Base-by-base conservation (phyloP, 1,140 invertebrate species). In the Mya arenaria region DNA sequence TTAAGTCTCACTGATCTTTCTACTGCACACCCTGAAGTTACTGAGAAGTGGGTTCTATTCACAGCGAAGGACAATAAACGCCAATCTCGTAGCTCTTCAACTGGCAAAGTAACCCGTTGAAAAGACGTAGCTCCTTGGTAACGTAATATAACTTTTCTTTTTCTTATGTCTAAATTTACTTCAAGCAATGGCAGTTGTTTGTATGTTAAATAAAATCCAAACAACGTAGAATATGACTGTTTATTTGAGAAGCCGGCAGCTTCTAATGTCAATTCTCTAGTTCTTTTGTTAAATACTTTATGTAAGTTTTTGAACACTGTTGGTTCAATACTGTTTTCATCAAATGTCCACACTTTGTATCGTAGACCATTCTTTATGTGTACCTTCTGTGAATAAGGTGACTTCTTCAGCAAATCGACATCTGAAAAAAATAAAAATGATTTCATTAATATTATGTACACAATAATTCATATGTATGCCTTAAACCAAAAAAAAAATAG, bases 71-170 rank as follows among this genome's bases (percentile, higher is more conserved):
- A 39, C 60, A 69, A 80, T 32, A 58, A 34, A 39, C 52, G 65
- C 86, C 86, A 87, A 30, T 75, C 52, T 10, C 34, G 30, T 25
- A 71, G 32, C 30, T 84, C 83, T 17, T 77, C 82, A 58, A 69
- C 44, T 65, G 52, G 30, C 36, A 86, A 25, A 0, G 48, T 74
- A 6, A 85, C 79, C 28, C 88, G 69, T 60, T 88, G 86, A 56
- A 85, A 86, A 15, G 88, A 89, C 55, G 25, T 79, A 4, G 65
- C 72, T 15, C 88, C 88, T 30, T 84, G 72, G 56, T 89, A 89
- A 65, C 85, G 80, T 6, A 89, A 39, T n/a, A 85, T 72, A 32
- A 89, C 17, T 25, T 72, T 58, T 28, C 65, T 74, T 17, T 71
- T 83, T 17, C 25, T 23, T 19, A 82, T 71, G 58, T 89, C 82